Base-by-base conservation (phyloP, 2,888 invertebrate species). In the Brenthis hecate region DNA sequence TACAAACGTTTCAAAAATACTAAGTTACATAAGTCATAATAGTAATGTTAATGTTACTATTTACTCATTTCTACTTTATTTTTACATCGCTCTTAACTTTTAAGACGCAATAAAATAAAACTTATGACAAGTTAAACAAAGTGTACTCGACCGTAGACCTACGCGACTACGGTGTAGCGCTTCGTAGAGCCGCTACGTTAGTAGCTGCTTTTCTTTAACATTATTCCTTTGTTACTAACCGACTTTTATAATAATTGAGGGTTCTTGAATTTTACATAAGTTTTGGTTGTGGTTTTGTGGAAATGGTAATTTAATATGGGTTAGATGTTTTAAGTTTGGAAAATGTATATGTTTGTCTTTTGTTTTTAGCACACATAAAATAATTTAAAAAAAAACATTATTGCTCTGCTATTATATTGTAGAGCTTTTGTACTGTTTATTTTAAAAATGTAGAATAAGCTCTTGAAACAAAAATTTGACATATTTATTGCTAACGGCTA, bases 131-230 rank as follows among this genome's bases (percentile, higher is more conserved):
- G 51, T 60, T 62, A 62, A 50, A 62, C 62, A 62, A 60, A 53
- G 62, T 62, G 51, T 62, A 62, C 36, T 53, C 62, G 62, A 53
- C 62, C 62, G 62, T 62, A 62, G 62, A 62, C 62, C 62, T 62
- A 36, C 53, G 36, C 50, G 62, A 53, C 51, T 62, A 53, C 62
- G 62, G 28, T 48, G 62, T 62, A 62, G 62, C 62, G 36, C 16
- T 53, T 51, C 53, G 62, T 62, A 62, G 62, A 62, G 53, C 51
- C 51, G 62, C 62, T 62, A 62, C 53, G 62, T 32, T 53, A 19
- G 58, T 60, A 53, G 16, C 51, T 62, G 53, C 53, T 62, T 23
- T 16, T 62, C 51, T 53, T n/a, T 62, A 36, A 53, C 53, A 53
- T 53, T 13, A 32, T 55, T 48, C 23, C 28, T 58, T 58, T 58